These are phyloP conservation scores for Hirtodrosophila trivittata DNA, from an alignment of 2,888 invertebrate species.

Conservation along the genomic window DNA sequence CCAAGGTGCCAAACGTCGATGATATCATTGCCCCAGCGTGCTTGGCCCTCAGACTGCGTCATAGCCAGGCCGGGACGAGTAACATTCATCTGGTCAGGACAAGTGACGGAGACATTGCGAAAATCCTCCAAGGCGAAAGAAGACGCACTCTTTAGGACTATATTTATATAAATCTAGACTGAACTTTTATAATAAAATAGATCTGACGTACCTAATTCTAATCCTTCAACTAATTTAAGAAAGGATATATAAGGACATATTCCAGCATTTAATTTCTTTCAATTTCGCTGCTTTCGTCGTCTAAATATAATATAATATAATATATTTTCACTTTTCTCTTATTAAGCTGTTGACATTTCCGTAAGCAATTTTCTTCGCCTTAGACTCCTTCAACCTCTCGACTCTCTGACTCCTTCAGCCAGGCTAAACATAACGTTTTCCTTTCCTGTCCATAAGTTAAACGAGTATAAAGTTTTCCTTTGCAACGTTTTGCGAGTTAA, in stretches of 20 bases:
- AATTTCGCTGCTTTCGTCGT: too few species aligned
- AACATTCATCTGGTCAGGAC: slow-evolving; percentile 28
- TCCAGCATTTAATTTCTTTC: too few species aligned
- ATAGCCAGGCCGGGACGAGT: slow-evolving; percentile 38
- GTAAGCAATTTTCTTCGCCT: neutral
- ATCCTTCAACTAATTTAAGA: too few species aligned
- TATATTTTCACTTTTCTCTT: too few species aligned
- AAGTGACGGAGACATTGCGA: slow-evolving; percentile 31
- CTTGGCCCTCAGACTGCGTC: slow-evolving; percentile 34
- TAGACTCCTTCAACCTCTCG: neutral
- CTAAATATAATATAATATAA: too few species aligned
- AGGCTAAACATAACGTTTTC: slow-evolving; percentile 19
- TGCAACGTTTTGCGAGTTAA: slow-evolving; percentile 25
- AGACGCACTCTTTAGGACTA: slow-evolving; percentile 1
- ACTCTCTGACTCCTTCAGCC: neutral
- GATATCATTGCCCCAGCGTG: slow-evolving; percentile 61
- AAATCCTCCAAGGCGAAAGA: slow-evolving; percentile 29
- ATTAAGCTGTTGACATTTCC: neutral
- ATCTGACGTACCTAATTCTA: too few species aligned
- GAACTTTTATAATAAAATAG: too few species aligned
- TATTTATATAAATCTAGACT: neutral
- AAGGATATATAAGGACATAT: too few species aligned
- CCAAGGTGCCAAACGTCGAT: slow-evolving; percentile 74
- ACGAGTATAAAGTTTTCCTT: slow-evolving; percentile 24
- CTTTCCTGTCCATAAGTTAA: slow-evolving; percentile 17